These are phyloP conservation scores for Vicugna pacos DNA, from an alignment of 2,113 vertebrate genomes.

Conservation along the genomic window DNA sequence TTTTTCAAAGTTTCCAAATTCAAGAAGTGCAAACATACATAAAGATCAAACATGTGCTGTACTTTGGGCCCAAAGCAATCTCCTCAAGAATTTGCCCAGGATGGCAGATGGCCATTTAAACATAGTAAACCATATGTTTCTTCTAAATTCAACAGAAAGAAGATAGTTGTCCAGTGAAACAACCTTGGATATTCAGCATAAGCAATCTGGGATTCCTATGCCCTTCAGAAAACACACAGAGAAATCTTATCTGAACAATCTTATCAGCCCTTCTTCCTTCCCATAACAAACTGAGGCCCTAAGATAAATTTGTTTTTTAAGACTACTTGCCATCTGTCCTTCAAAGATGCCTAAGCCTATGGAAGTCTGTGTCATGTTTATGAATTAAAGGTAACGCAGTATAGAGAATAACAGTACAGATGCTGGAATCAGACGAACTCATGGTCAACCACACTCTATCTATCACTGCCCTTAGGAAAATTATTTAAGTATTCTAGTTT, in stretches of 20 bases:
- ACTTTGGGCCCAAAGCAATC: slow-evolving; percentile 50
- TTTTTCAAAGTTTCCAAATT: slow-evolving; percentile 54
- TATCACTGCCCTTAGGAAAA: neutral
- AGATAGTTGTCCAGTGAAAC: neutral
- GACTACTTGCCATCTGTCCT: slow-evolving; percentile 64
- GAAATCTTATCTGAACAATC: slow-evolving; percentile 45
- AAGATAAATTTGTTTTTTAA: slow-evolving; percentile 63
- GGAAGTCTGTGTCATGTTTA: neutral
- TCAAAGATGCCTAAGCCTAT: slow-evolving; percentile 72
- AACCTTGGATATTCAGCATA: neutral
- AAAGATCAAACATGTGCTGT: slow-evolving; percentile 43
- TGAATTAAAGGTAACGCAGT: neutral
- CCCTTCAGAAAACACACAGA: slow-evolving; percentile 42
- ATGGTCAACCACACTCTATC: neutral
- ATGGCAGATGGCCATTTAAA: slow-evolving; percentile 54
- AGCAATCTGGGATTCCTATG: slow-evolving; percentile 28
- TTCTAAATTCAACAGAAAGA: slow-evolving; percentile 43
- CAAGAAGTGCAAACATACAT: slow-evolving; percentile 20
- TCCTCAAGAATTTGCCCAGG: slow-evolving; percentile 64
- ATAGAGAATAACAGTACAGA: neutral
- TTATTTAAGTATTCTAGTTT: neutral
- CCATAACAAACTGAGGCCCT: slow-evolving; percentile 3
- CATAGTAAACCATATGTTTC: slow-evolving; percentile 61
- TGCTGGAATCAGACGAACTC: neutral
- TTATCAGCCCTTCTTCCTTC: slow-evolving; percentile 61